phyloP scores from a whole-genome alignment of 2,888 invertebrate genomes.

The Pediacus dermestoides region DNA sequence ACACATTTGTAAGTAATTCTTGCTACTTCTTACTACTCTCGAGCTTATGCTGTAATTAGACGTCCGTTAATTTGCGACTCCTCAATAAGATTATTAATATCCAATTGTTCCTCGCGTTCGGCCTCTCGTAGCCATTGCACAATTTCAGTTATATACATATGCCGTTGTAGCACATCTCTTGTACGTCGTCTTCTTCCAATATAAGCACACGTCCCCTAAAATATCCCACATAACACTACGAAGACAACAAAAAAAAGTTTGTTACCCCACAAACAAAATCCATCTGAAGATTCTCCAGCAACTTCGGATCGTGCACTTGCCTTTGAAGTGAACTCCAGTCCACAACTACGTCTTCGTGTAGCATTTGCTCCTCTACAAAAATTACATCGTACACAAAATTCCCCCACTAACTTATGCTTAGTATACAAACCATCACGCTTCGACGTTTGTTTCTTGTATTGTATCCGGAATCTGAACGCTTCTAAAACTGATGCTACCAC shows the following conservation, averaged over 20 bases:
- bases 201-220: constrained; percentile 61
- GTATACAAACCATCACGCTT: constrained; percentile 65
- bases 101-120: constrained; percentile 43
- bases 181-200: constrained; percentile 72
- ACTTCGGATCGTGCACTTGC: constrained; percentile 54
- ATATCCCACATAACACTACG: constrained; percentile 1
- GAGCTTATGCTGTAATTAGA: constrained; percentile 34
- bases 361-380: constrained; percentile 66
- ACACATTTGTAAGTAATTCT: too few relatives aligned
- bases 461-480: constrained; percentile 83
- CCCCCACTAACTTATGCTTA: constrained; percentile 1
- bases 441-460: constrained; percentile 77
- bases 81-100: constrained; percentile 35
- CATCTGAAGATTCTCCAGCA: constrained; percentile 52
- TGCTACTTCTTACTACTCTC: too few relatives aligned
- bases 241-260: constrained; percentile 7
- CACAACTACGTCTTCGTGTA: constrained; percentile 70
- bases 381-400: constrained; percentile 10
- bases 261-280: constrained; percentile 53
- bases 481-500: constrained; percentile 86
- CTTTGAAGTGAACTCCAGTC: constrained; percentile 66
- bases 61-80: constrained; percentile 38
- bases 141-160: constrained; percentile 75
- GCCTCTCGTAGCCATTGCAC: constrained; percentile 71
- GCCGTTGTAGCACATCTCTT: constrained; percentile 69